A percentile compares a stretch with the other conserved stretches of the same genome.
Conservation (phyloP, 2,113 vertebrate species). For the Barbus barbus region DNA sequence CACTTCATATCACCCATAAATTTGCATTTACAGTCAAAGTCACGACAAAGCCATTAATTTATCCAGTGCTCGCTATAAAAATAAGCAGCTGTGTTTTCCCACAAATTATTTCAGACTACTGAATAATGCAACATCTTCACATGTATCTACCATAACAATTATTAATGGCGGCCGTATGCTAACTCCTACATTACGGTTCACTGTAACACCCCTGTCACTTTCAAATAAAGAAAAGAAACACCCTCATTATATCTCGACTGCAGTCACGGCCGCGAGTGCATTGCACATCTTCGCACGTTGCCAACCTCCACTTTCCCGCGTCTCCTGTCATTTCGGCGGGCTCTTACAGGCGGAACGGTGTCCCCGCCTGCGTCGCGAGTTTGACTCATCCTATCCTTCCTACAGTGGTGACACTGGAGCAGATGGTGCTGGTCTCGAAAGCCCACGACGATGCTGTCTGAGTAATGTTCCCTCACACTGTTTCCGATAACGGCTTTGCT, state of each 20-base stretch:
- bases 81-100: background rate
- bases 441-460: constrained; percentile 47
- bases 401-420: constrained; percentile 48
- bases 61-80: constrained; percentile 11
- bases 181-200: background rate
- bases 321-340: constrained; percentile 27
- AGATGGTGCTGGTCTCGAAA: constrained; percentile 58
- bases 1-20: background rate
- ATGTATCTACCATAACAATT: background rate
- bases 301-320: constrained; percentile 12
- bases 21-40: background rate
- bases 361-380: constrained; percentile 8
- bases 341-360: constrained; percentile 33
- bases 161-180: background rate
- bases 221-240: background rate
- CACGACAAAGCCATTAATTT: background rate
- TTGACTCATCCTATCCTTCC: constrained; percentile 49
- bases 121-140: constrained; percentile 18
- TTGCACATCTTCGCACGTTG: background rate
- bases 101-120: background rate
- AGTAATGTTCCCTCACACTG: constrained; percentile 53
- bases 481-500: constrained; percentile 54
- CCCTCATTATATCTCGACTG: constrained; percentile 15
- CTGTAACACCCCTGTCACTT: constrained; percentile 2
- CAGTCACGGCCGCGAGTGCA: background rate